Evolutionary conservation across 2,888 invertebrate genomes (phyloP), one percentile per base, ranked within the genome.

Genomic region (Sericinus montela): DNA sequence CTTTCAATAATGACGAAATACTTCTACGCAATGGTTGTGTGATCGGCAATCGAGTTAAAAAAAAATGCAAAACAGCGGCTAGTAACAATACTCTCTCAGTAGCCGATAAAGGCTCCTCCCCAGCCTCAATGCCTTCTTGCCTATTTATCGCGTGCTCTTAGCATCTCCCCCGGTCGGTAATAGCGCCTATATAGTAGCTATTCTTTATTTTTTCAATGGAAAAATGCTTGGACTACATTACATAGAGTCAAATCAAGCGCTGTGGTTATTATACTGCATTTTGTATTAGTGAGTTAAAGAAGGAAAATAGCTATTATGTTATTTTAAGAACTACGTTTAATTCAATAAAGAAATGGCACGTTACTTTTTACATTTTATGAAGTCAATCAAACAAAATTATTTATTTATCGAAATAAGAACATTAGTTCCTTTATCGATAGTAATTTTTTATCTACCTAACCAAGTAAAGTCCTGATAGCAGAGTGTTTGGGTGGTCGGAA

Each of bases 131-230:
- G 59, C 60, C 57, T 65, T 56, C 62, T 65, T 59, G 62, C 57
- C 66, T 72, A 69, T 75, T 72, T 73, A 73, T 75, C 61, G 63
- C 62, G 51, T 58, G 57, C 70, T 67, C 60, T 68, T 63, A 69
- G 60, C 52, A 57, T 56, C n/a, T 3, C 54, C 53, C 44, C 42
- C 40, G 34, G 29, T 55, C 54, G 49, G 56, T 62, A 62, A 65
- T 58, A 52, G 55, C 48, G 44, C 47, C 55, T 58, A 55, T 47
- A 39, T 44, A 44, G 55, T 59, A 48, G 51, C 57, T 55, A 59
- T 65, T 63, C 60, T 61, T 45, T 66, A 58, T 63, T 60, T n/a
- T n/a, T 53, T 48, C 40, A 47, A 32, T 49, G 42, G 51, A 56
- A 59, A 58, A 48, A 54, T 47, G 10, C 42, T 14, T 25, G 25